Conservation (phyloP, 2,888 invertebrate species). For the Laothoe populi region DNA sequence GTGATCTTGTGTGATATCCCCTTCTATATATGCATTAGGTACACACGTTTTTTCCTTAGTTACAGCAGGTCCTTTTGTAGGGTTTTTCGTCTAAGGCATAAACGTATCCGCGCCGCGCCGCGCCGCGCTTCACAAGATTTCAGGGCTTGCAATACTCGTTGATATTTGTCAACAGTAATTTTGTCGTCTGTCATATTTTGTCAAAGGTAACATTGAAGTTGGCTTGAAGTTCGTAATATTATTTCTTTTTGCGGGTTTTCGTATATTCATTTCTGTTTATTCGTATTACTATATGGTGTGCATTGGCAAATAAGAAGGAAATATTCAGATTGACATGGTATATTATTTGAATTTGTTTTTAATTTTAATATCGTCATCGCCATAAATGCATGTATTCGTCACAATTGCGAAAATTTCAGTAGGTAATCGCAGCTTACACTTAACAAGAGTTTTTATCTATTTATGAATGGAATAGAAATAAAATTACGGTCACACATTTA, state of each 20-base stretch:
- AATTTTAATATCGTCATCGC: background rate
- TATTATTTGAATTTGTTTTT: background rate
- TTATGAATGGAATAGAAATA: background rate
- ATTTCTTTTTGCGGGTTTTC: background rate
- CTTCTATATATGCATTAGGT: too few species aligned
- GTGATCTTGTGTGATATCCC: too few species aligned
- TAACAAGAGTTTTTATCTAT: background rate
- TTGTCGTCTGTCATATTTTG: too few species aligned
- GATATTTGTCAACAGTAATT: too few species aligned
- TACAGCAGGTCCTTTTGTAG: too few species aligned
- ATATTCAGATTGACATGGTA: constrained; percentile 15
- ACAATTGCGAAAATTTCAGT: constrained; percentile 7
- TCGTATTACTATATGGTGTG: constrained; percentile 6
- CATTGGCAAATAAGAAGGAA: constrained; percentile 3
- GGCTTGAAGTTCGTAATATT: background rate
- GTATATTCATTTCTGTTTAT: background rate
- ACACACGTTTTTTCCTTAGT: too few species aligned
- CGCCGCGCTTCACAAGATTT: too few species aligned
- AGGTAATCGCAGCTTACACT: background rate
- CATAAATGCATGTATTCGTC: background rate
- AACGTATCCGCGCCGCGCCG: too few species aligned
- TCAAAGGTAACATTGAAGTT: too few species aligned
- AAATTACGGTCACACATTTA: too few species aligned
- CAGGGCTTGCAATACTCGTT: too few species aligned
- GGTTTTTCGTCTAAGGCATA: too few species aligned